These are phyloP conservation scores for Isaurus tuberculatus DNA, from an alignment of 92 coral and sea anemone species.

Conservation along the genomic window DNA sequence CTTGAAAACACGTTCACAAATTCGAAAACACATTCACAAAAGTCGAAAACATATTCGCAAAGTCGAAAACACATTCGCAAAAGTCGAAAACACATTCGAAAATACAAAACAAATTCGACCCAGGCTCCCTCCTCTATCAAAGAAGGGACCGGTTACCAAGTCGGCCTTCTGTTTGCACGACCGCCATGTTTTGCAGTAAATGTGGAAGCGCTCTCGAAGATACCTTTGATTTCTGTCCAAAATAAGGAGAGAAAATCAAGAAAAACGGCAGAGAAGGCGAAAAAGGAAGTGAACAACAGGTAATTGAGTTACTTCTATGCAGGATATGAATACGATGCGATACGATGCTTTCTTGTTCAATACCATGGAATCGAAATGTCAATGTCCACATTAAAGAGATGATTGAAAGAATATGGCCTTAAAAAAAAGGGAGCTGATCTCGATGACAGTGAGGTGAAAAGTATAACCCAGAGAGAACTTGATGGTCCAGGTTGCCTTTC, in stretches of 20 bases:
- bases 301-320: slow-evolving; percentile 15
- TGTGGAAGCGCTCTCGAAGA: slow-evolving; percentile 15
- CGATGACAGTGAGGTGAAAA: slow-evolving; percentile 23
- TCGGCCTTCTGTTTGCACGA: not conserved
- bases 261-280: slow-evolving; percentile 1
- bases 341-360: slow-evolving; percentile 40
- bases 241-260: slow-evolving; percentile 23
- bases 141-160: too few relatives aligned
- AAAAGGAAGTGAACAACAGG: slow-evolving; percentile 1
- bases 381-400: slow-evolving; percentile 50
- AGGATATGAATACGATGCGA: slow-evolving; percentile 41
- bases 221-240: slow-evolving; percentile 45
- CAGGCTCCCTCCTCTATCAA: not conserved
- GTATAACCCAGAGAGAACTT: slow-evolving; percentile 41
- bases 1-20: slow-evolving; percentile 9
- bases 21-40: not conserved
- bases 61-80: not conserved
- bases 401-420: slow-evolving; percentile 40
- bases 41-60: not conserved
- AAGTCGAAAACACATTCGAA: not conserved
- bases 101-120: not conserved
- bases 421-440: slow-evolving; percentile 45
- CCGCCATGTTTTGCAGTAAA: not conserved
- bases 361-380: slow-evolving; percentile 49
- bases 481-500: slow-evolving; percentile 60